phyloP scores from a whole-genome alignment of 2,888 invertebrate species.

The Xestobium rufovillosum region DNA sequence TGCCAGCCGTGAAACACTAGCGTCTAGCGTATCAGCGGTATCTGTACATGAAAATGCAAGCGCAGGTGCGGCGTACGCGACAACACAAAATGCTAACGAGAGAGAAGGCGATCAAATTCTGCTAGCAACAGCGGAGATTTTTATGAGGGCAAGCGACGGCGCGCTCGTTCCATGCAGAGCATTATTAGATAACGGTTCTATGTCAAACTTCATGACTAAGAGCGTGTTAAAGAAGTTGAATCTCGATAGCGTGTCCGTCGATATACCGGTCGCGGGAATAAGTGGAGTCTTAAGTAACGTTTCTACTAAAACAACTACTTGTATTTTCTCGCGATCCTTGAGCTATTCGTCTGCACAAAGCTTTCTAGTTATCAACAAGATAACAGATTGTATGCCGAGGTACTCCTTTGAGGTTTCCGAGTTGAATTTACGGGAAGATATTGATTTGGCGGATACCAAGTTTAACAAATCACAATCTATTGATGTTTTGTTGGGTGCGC shows the following conservation, averaged over 20 bases:
- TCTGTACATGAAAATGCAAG: no score
- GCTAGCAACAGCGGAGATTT: slow-evolving; percentile 8
- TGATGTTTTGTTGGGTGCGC: slow-evolving; percentile 3
- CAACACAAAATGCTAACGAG: slow-evolving; percentile 4
- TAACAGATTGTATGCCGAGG: slow-evolving; percentile 6
- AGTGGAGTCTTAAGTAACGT: no score
- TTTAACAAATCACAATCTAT: no score
- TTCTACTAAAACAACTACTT: no score
- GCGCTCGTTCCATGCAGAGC: slow-evolving; percentile 3
- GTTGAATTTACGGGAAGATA: no score
- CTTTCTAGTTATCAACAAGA: slow-evolving; percentile 8
- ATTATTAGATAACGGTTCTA: slow-evolving; percentile 10
- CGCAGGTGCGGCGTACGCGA: neutral
- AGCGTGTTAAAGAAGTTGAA: neutral
- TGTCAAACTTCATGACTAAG: slow-evolving; percentile 6
- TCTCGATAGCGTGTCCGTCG: neutral
- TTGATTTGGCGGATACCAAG: no score
- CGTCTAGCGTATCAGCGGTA: no score
- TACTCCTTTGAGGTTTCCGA: neutral
- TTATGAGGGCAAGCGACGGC: neutral
- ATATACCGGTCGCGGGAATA: no score
- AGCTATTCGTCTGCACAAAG: no score
- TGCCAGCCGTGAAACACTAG: no score
- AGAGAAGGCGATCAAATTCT: neutral
- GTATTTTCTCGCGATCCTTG: no score